Evolutionary conservation across 2,888 invertebrate genomes (phyloP), one percentile per base, ranked within the genome.

Genomic region (Amblyjoppa fuscipennis): DNA sequence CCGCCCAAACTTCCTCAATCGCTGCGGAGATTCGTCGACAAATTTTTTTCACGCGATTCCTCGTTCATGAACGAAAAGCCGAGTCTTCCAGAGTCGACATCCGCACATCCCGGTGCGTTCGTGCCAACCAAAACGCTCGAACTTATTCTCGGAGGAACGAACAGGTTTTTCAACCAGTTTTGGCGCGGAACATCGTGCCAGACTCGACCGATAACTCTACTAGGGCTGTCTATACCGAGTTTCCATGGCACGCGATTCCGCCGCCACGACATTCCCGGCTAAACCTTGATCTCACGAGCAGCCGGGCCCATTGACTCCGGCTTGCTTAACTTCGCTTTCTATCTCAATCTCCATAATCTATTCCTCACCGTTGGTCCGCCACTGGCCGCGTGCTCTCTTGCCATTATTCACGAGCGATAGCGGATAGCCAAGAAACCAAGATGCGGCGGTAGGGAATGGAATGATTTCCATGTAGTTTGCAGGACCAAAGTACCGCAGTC

Each of bases 151-250:
- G 59, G 59, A 11, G 25, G 28, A 59, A 59, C 59, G 25, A 59
- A 59, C 59, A 59, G 59, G 59, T 59, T 59, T 59, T 45, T 45
- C 59, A 25, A 59, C 25, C 25, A 11, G 59, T 59, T 28, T 28
- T 28, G 59, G 59, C 59, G 25, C 59, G 59, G 59, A 59, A 25
- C 59, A 25, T 28, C 28, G 25, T 7, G 11, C 25, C 25, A 7
- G 59, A 59, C 59, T 59, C 11, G 59, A 59, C 25, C 59, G 59
- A 59, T 59, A 59, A 59, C 59, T 59, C 28, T 25, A 28, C 59
- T 28, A 28, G 59, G 28, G 25, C 28, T 59, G 59, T 59, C 59
- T 28, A 59, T 13, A 59, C 25, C 11, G 59, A 59, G 59, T 59
- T 59, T 59, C 13, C 25, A 3, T 28, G 11, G 59, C 59, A 25